Base-by-base conservation (phyloP, 1,140 invertebrate species). In the Hormaphis cornu region DNA sequence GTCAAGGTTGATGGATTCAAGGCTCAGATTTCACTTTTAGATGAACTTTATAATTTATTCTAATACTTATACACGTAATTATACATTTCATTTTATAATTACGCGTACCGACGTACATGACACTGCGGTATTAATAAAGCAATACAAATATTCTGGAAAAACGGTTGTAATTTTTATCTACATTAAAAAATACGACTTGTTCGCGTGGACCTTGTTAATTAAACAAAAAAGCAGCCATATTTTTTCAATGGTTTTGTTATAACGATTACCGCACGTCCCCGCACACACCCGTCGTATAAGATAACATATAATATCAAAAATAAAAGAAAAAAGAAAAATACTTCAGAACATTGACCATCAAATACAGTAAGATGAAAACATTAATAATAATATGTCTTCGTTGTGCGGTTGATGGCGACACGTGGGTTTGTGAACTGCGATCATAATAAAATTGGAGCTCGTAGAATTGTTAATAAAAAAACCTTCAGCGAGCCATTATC, bases 1-100 rank as follows among this genome's bases (percentile, higher is more conserved):
- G 58, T 63, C 58, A 63, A 63, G 58, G 58, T 63, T 33, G 22
- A 18, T 44, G 8, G 58, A 46, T 63, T 63, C 58, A 63, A 63
- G 58, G 58, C 58, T 63, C 26, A 63, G 58, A 63, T 63, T 63
- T 63, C 58, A 63, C 58, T 63, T 63, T 46, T 63, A 46, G 40
- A 63, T 63, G 58, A 63, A 63, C 58, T 63, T 63, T 63, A 63
- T 63, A 63, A 63, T 63, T 63, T 63, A 63, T 63, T 63, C 58
- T 3, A 28, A 63, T 63, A 63, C 37, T 63, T 28, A n/a, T 26
- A 30, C 40, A 46, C 26, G 40, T 63, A 46, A 63, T 63, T 63
- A 46, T 46, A 30, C 10, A 63, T 63, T 28, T 63, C 8, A 14
- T 63, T 46, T 63, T 63, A 63, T 63, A 46, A 63, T 63, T 44